Base-by-base conservation (phyloP, 2,888 invertebrate genomes). In the Orchestes rusci region DNA sequence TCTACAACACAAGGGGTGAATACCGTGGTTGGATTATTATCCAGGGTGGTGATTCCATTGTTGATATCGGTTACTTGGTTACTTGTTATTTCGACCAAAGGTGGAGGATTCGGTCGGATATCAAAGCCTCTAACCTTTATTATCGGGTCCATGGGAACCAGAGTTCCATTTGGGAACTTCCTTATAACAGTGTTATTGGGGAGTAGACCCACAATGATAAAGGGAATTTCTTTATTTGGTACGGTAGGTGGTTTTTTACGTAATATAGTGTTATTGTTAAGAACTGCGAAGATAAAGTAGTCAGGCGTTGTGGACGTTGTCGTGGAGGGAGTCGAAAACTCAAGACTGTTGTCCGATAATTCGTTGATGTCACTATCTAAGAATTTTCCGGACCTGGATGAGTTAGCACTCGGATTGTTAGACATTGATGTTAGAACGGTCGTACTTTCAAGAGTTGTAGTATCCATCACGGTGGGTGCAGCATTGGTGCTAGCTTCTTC, bases 161-260 rank as follows among this genome's bases (percentile, higher is more conserved):
- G 71, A 64, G 84, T 84, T 67, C 85, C 85, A 62, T 86, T 85
- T 54, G 84, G 84, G 65, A 80, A 85, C 71, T 82, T 84, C 70
- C 81, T 79, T 65, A 85, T 80, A 66, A 84, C 72, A 66, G 80
- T 83, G 70, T 84, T 84, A 72, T 84, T 83, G 56, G 84, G 84
- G 66, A 79, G 80, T 60, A 84, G 76, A 65, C 84, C 84, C 60
- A 81, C 82, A 65, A 84, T 76, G 59, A 84, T 77, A 67, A 79
- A 84, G 54, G 84, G 83, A 59, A 80, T 73, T 63, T 80, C 77
- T 70, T 80, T 80, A 61, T 76, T 71, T 64, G 80, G 79, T 67
- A 79, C 73, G 59, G 74, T 64, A 65, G 79, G 77, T 55, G 83
- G 82, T 56, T 80, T 74, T 70, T 84, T 83, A 68, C 82, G 77